Evolutionary conservation across 2,888 invertebrate genomes (phyloP).

Genomic region (Barypeithes pellucidus): DNA sequence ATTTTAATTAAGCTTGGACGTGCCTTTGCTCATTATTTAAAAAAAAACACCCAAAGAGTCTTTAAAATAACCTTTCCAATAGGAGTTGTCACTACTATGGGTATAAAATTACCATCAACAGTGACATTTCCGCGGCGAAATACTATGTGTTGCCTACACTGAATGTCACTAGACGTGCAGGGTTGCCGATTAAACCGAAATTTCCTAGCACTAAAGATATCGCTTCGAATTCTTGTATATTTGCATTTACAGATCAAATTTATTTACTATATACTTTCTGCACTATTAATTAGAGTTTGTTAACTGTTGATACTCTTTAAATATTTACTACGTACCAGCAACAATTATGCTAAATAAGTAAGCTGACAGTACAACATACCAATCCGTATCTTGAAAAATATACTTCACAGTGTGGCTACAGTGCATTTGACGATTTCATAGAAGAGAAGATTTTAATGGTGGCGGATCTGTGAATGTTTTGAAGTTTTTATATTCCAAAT

Average conservation of each 20-base stretch:
- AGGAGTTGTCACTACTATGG: neutral
- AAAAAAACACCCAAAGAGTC: no score
- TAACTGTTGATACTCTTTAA: neutral
- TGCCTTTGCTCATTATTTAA: no score
- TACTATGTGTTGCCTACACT: neutral
- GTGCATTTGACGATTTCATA: constrained; percentile 16
- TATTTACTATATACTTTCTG: neutral
- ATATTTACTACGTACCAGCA: neutral
- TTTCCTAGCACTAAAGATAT: neutral
- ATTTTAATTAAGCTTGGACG: no score
- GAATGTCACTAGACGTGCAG: neutral
- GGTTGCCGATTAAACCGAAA: neutral
- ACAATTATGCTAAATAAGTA: neutral
- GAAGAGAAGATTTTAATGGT: constrained; percentile 21
- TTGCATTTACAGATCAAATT: no score
- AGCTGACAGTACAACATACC: neutral
- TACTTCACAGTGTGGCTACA: constrained; percentile 2
- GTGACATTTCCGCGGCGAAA: neutral
- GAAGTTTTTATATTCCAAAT: constrained; percentile 28
- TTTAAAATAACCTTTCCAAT: no score
- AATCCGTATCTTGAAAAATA: no score
- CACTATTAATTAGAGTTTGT: neutral
- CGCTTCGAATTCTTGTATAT: neutral
- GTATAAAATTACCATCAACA: neutral
- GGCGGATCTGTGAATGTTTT: constrained; percentile 32